Evolutionary conservation across 2,797 vertebrate species (phyloP), one percentile per base, ranked within the genome.

Genomic region (Pseudochaenichthys georgianus): DNA sequence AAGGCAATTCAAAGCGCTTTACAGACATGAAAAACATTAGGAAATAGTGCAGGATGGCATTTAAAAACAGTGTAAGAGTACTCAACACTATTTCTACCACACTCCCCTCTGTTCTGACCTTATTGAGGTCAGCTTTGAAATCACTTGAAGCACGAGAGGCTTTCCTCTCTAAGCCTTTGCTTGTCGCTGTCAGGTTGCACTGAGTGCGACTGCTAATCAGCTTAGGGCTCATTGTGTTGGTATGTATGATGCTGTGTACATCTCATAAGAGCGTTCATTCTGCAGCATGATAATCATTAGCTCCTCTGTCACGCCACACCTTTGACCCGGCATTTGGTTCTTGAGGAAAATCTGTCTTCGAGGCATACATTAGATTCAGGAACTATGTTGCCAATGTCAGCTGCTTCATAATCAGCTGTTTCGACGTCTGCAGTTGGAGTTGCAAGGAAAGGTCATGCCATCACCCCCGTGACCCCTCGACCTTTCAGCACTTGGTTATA

Each of bases 181-280:
- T 69, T 13, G 69, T 53, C 66, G 87, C 80, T 62, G 73, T 71
- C 75, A 75, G 70, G 55, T 62, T 74, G 55, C 64, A 28, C 69
- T 4, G 58, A 93, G 81, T 90, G 89, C 86, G 88, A 91, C 83
- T 61, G 45, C 13, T 91, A 91, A 94, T 90, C 83, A 84, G 88
- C 84, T 94, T 92, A 87, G 68, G 69, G 15, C 66, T 80, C 73
- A 82, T 62, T 84, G 77, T 90, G 80, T 78, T 83, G 85, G 79
- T 71, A 80, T 83, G 87, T 70, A 70, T 23, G 75, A 86, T 77
- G 77, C 74, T 77, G 86, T 90, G 91, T 87, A 85, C 75, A 79
- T 82, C 85, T 68, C 73, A 53, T 83, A 89, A 82, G 89, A 89
- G 78, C 67, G 70, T 89, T 92, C 87, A 83, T 82, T 73, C 83